phyloP scores from a whole-genome alignment of 30 jellyfish, hydroid and myxozoan species.

The Sanderia malayensis region DNA sequence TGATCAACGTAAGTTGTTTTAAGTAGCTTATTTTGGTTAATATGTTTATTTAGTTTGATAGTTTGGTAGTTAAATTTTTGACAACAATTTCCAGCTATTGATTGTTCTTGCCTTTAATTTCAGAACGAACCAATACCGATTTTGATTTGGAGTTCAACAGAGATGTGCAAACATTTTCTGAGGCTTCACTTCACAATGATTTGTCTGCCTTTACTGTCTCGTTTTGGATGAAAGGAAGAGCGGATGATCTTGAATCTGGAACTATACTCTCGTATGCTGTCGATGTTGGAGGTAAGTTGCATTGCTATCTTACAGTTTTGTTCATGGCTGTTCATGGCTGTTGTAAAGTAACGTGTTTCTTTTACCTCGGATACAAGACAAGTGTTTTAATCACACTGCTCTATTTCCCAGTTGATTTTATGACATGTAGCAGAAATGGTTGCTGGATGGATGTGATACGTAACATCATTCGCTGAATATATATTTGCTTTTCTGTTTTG shows the following conservation, averaged over 20 bases:
- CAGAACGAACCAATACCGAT: constrained; percentile 63
- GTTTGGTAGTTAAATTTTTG: too few relatives aligned
- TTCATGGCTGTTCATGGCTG: too few relatives aligned
- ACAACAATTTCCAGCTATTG: not conserved
- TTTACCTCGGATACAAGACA: too few relatives aligned
- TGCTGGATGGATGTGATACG: too few relatives aligned
- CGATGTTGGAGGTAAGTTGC: constrained; percentile 71
- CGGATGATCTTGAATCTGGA: constrained; percentile 91
- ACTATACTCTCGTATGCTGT: constrained; percentile 92
- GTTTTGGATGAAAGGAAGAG: constrained; percentile 87
- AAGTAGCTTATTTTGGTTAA: too few relatives aligned
- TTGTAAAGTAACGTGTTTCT: too few relatives aligned
- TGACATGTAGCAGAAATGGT: too few relatives aligned
- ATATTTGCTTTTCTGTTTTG: not conserved
- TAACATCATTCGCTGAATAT: too few relatives aligned
- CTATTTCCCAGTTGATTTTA: too few relatives aligned
- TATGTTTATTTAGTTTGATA: too few relatives aligned
- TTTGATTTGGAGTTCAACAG: constrained; percentile 92
- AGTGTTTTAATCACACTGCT: too few relatives aligned
- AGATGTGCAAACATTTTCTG: constrained; percentile 81
- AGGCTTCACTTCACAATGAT: constrained; percentile 45
- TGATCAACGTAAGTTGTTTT: constrained; percentile 51
- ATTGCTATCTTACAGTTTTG: not conserved
- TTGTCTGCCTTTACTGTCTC: constrained; percentile 73
- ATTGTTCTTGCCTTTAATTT: not conserved